These are phyloP conservation scores for Adelosebastes latens DNA, from an alignment of 2,797 vertebrate species.

Conservation along the genomic window DNA sequence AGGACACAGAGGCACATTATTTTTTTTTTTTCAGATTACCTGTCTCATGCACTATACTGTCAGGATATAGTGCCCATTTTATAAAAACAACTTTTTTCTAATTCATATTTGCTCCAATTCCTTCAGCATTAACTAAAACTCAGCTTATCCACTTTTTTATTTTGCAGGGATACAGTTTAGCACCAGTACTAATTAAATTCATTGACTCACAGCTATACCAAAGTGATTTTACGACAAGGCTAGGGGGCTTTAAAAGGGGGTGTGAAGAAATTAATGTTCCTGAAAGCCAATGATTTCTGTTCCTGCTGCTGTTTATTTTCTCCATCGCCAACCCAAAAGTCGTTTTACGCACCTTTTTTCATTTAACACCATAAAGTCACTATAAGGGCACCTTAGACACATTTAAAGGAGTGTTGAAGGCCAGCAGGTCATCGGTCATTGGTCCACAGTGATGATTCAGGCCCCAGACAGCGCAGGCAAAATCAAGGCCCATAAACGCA, in stretches of 20 bases:
- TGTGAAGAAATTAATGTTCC: slow-evolving; percentile 1
- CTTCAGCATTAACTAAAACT: not conserved
- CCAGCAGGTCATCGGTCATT: slow-evolving; percentile 46
- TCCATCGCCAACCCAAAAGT: slow-evolving; percentile 2
- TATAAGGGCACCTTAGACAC: not conserved
- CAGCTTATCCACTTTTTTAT: not conserved
- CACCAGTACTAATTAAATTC: not conserved
- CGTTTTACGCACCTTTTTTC: not conserved
- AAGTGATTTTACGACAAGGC: not conserved
- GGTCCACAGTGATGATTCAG: slow-evolving; percentile 11
- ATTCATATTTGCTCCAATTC: no score
- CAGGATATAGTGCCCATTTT: no score
- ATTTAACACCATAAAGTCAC: slow-evolving; percentile 13
- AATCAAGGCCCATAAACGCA: slow-evolving; percentile 44
- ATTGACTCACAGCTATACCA: not conserved
- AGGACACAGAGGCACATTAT: no score
- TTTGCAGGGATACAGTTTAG: not conserved
- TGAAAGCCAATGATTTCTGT: slow-evolving; percentile 2
- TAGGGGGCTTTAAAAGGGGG: not conserved
- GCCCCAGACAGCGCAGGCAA: slow-evolving; percentile 37
- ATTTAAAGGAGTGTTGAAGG: not conserved
- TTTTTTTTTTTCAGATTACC: no score
- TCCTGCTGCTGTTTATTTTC: slow-evolving; percentile 2
- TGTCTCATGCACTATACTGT: no score
- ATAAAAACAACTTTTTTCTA: no score